Percentiles rank a stretch among this genome's conserved stretches.
phyloP scores from a whole-genome alignment of 2,113 vertebrate species.

The Perca fluviatilis region DNA sequence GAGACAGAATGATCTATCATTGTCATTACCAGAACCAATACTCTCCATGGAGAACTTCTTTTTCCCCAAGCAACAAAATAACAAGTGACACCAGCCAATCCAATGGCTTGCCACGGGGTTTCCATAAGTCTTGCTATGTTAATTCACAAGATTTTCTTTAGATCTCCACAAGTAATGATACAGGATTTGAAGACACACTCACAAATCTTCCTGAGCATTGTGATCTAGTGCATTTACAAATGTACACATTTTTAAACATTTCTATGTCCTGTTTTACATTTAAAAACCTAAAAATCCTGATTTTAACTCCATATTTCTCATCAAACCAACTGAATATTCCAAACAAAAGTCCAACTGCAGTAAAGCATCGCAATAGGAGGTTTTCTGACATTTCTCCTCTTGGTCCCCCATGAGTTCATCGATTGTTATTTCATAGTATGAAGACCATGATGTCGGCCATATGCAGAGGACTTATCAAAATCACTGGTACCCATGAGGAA shows the following conservation, averaged over 20 bases:
- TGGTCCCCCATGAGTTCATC: neutral
- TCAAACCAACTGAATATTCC: neutral
- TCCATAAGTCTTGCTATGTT: neutral
- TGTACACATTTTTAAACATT: neutral
- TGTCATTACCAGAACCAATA: neutral
- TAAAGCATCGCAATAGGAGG: neutral
- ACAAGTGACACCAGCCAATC: neutral
- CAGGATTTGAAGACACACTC: neutral
- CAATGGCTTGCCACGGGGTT: neutral
- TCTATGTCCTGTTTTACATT: neutral
- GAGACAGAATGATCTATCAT: neutral
- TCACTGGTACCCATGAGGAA: neutral
- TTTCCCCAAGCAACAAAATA: neutral
- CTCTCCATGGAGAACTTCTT: neutral
- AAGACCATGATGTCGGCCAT: neutral
- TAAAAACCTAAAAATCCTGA: neutral
- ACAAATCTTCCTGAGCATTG: neutral
- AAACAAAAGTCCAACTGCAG: neutral
- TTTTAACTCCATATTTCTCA: neutral
- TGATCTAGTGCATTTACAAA: neutral
- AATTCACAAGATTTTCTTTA: neutral
- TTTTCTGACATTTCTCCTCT: neutral
- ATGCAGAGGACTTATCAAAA: neutral
- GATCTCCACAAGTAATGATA: neutral
- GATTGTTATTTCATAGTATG: neutral